Percentiles rank a stretch among this genome's conserved stretches.
phyloP scores from a whole-genome alignment of 2,113 vertebrate species.

The Brienomyrus brachyistius region DNA sequence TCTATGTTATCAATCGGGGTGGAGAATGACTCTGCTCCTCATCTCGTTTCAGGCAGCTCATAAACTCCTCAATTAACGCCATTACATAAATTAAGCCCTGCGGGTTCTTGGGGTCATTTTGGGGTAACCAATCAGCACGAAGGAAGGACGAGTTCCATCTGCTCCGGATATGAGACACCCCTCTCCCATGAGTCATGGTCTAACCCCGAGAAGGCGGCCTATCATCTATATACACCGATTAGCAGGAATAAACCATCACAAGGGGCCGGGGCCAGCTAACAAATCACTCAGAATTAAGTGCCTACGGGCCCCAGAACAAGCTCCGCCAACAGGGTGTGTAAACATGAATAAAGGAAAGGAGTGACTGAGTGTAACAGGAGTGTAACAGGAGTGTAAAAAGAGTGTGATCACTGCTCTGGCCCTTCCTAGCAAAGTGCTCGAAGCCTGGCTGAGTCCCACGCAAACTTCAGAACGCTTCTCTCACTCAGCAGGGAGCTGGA shows the following conservation, averaged over 20 bases:
- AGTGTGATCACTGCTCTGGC: not conserved
- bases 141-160: not conserved
- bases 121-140: not conserved
- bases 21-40: not conserved
- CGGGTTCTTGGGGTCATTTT: not conserved
- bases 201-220: not conserved
- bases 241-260: not conserved
- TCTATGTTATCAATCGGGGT: not conserved
- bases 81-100: not conserved
- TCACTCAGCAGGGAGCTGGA: not conserved
- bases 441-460: not conserved
- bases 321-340: not conserved
- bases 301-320: not conserved
- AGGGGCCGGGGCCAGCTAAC: not conserved
- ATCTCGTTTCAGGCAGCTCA: not conserved
- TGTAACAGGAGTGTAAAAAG: not conserved
- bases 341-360: not conserved
- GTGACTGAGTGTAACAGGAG: not conserved
- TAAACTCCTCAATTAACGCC: not conserved
- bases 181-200: not conserved
- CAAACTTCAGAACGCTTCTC: not conserved
- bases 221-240: not conserved
- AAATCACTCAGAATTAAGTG: not conserved
- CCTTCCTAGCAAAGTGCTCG: not conserved
- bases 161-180: not conserved